Base-by-base conservation (phyloP, 2,113 vertebrate genomes). In the Propithecus coquereli region DNA sequence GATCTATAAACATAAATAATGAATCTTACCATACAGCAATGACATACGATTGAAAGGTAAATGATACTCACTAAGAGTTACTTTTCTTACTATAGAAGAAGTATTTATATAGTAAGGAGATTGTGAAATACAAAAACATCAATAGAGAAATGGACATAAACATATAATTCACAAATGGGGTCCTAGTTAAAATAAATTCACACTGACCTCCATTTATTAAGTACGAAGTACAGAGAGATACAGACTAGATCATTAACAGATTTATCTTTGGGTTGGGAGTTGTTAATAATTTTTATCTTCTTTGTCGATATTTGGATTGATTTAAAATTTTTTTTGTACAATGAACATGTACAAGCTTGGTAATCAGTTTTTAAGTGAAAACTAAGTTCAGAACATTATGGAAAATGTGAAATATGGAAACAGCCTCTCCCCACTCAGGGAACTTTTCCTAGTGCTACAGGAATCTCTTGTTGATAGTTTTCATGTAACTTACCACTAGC, bases 91-190 rank as follows among this genome's bases (percentile, higher is more conserved):
- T 40, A 59, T 37, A 25, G n/a, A 92, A 30, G n/a, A 92, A 74
- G 30, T 12, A 47, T 79, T 61, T 71, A 82, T 22, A 65, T 11
- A 97, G 45, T 57, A 77, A 91, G 70, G 59, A 93, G 68, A 82
- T 40, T 92, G 65, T 80, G 50, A 94, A 93, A 89, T 73, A 97
- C 25, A 96, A 96, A 94, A 90, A 66, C 32, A 54, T 71, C 43
- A 73, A 82, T 9, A 94, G 71, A 68, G 92, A 95, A 96, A 91
- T 47, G n/a, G 81, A 65, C 14, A 87, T 14, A 74, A 80, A 84
- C 47, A 80, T 20, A 88, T 22, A 83, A 80, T 73, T 91, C 61
- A 92, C 47, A 90, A 94, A 47, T 32, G 95, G 32, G n/a, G 66
- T 84, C 47, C 23, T 77, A 65, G 47, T 90, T 90, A 87, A 95